Base-by-base conservation (phyloP, 2,888 invertebrate genomes). In the Tinea semifulvella region DNA sequence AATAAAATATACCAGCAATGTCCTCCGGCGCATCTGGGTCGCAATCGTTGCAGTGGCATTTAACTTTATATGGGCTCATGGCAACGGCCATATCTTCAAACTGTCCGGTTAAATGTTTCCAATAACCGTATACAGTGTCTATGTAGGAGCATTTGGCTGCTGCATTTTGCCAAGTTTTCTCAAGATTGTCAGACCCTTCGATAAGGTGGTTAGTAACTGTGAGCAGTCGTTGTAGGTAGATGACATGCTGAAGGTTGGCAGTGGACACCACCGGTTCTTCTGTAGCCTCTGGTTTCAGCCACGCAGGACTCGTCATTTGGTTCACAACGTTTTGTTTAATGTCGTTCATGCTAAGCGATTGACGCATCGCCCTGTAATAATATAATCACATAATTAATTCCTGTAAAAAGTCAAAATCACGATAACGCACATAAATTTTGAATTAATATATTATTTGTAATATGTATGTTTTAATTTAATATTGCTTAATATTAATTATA, bases 91-190 rank as follows among this genome's bases (percentile, higher is more conserved):
- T 48, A 47, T 72, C 74, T 0, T 76, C 72, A 27, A 68, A 74
- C 1, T 73, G 69, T 40, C 61, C 49, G 45, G 68, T 65, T 14
- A 76, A 50, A 31, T 59, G 67, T 38, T 67, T 63, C 77, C 76
- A 79, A 46, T 66, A 79, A 51, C 74, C 75, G 4, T 79, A 50
- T 45, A 72, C 76, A 28, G 68, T 47, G 27, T 70, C 73, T 47
- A 79, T 53, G 46, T 74, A 72, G 47, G 72, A 72, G 44, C 79
- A 79, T 1, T 67, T 59, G 31, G 68, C 68, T 0, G 66, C 68
- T 0, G 62, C 61, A 1, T 65, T 64, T 49, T 66, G 69, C 68
- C 70, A 70, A 43, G 69, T 70, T 1, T 63, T 57, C 47, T 71
- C 70, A 35, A 65, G 47, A 16, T 63, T 66, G n/a, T 64, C 58